Conservation (phyloP, 2,888 invertebrate genomes). For the Nomada goodeniana region DNA sequence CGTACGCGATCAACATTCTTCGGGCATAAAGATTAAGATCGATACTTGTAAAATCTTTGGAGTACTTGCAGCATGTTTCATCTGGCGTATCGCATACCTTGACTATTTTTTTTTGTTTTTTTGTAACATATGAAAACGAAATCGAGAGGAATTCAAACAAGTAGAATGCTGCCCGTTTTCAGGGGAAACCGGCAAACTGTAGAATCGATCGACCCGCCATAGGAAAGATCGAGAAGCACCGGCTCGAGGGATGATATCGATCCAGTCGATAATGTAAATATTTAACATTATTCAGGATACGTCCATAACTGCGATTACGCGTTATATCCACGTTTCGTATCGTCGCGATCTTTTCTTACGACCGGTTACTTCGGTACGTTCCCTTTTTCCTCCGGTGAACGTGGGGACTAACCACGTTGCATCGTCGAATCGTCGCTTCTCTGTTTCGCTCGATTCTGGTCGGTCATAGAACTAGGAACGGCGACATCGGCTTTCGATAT, state of each 20-base stretch:
- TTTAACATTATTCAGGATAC: constrained; percentile 56
- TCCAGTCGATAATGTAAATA: constrained; percentile 48
- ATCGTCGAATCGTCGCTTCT: constrained; percentile 54
- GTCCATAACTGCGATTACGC: constrained; percentile 60
- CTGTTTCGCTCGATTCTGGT: constrained; percentile 37
- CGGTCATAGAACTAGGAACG: constrained; percentile 30
- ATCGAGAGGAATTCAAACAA: background rate
- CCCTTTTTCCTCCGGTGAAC: constrained; percentile 42
- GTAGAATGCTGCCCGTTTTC: background rate
- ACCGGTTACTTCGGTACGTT: constrained; percentile 57
- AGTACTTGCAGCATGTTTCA: no score
- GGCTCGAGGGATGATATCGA: constrained; percentile 31
- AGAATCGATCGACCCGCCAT: constrained; percentile 1
- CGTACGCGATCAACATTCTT: background rate
- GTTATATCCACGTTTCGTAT: constrained; percentile 59
- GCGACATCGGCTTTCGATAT: constrained; percentile 37
- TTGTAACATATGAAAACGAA: background rate
- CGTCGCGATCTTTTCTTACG: constrained; percentile 61
- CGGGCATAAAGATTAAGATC: no score
- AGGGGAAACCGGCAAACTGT: background rate
- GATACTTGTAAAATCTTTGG: no score
- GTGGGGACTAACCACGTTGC: constrained; percentile 41
- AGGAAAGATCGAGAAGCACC: constrained; percentile 20
- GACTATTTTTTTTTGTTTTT: background rate
- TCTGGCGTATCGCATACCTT: no score